Base-by-base conservation (phyloP, 2,113 vertebrate species). In the Rhegmatorhina hoffmannsi region DNA sequence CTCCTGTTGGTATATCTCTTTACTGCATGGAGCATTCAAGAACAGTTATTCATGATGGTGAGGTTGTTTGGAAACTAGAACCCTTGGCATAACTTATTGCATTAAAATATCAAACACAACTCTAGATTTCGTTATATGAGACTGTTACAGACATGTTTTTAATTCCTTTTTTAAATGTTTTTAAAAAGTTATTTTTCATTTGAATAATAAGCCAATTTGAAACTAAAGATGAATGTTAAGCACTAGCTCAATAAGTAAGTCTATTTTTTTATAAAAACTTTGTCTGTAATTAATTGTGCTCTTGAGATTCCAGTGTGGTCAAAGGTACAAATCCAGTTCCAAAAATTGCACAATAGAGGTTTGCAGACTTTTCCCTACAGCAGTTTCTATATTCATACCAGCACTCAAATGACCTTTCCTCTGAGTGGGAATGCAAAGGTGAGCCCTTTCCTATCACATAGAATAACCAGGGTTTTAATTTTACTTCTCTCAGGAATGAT, bases 91-190 rank as follows among this genome's bases (percentile, higher is more conserved):
- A 53, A 50, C 49, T 72, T 60, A 52, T 69, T 91, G 63, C 11
- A 56, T 80, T 67, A 84, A 80, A 88, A 56, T 67, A 76, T 29
- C 25, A 64, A 73, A 12, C 4, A 60, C 40, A 66, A 60, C 0
- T 1, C 4, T 85, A 59, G 25, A 46, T 84, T 59, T 82, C 43
- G 36, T 74, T 55, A 17, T 52, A 12, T 36, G 26, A 84, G 47
- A 49, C 9, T 43, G 16, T 79, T 75, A 66, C 9, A 49, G 38
- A 40, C 4, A 24, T 44, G 18, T 47, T 93, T 89, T 78, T 43
- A 84, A 94, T 74, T 63, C 6, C 47, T 79, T 92, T 97, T 92
- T 79, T 89, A 88, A 73, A 66, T 60, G 34, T 87, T 95, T 94
- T 94, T 28, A 11, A 86, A 63, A 94, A 87, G 56, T 86, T 92